Conservation (phyloP, 1,140 invertebrate species). For the Cryptotermes secundus region DNA sequence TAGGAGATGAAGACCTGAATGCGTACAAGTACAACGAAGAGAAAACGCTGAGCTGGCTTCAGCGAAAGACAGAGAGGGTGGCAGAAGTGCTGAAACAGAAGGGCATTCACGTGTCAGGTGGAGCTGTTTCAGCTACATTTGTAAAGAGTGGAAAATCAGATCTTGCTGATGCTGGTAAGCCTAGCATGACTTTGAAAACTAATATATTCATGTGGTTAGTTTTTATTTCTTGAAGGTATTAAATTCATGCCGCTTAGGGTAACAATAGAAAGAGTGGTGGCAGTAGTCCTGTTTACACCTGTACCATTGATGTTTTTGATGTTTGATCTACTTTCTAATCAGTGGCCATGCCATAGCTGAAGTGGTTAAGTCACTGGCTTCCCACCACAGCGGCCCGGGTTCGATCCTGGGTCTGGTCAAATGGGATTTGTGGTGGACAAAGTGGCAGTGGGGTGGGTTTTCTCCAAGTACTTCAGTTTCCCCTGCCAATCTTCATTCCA, state of each 20-base stretch:
- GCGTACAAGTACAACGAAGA: slow-evolving; percentile 78
- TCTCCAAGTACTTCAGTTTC: too few relatives aligned
- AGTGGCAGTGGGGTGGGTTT: too few relatives aligned
- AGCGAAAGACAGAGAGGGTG: slow-evolving; percentile 64
- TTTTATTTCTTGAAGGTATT: neutral
- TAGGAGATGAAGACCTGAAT: slow-evolving; percentile 62
- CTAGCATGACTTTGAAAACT: slow-evolving; percentile 4
- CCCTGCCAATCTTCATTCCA: too few relatives aligned
- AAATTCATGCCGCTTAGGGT: neutral
- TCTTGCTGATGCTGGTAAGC: slow-evolving; percentile 42
- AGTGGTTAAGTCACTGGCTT: too few relatives aligned
- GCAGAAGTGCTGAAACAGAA: slow-evolving; percentile 62
- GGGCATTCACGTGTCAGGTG: slow-evolving; percentile 65
- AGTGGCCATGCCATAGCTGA: too few relatives aligned
- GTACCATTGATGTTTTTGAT: too few relatives aligned
- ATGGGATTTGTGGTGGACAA: too few relatives aligned
- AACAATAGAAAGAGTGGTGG: too few relatives aligned
- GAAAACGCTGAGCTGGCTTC: slow-evolving; percentile 70
- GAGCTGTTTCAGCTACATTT: slow-evolving; percentile 69
- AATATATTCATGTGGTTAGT: neutral
- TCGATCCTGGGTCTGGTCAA: too few relatives aligned
- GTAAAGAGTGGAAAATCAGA: slow-evolving; percentile 59
- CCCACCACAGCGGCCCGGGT: too few relatives aligned
- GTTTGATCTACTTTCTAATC: too few relatives aligned
- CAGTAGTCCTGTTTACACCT: too few relatives aligned